Evolutionary conservation across 2,797 vertebrate species (phyloP).

Genomic region (Bovichtus diacanthus): DNA sequence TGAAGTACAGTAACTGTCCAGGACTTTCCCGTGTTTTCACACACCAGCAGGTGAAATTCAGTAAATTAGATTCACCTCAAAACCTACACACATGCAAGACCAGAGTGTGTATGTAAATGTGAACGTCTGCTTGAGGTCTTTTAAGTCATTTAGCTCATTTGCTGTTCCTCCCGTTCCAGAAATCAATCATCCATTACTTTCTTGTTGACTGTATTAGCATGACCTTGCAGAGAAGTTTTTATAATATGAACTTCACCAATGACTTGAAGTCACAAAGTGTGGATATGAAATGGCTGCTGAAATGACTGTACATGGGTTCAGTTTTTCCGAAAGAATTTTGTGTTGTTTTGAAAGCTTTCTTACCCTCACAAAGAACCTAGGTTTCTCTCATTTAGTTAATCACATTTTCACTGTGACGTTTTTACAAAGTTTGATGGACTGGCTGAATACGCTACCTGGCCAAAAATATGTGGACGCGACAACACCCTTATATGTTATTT

Average conservation of each 20-base stretch:
- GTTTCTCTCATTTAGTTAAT: not conserved
- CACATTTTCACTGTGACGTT: not conserved
- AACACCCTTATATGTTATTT: not conserved
- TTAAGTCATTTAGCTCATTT: slow-evolving; percentile 17
- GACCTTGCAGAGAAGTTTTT: not conserved
- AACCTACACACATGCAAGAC: not conserved
- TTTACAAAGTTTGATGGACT: not conserved
- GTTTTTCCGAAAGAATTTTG: no score
- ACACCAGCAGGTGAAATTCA: slow-evolving; percentile 13
- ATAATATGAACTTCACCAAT: not conserved
- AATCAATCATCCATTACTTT: slow-evolving; percentile 4
- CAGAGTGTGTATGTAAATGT: slow-evolving; percentile 2
- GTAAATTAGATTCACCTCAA: not conserved
- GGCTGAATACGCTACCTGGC: not conserved
- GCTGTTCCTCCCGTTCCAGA: slow-evolving; percentile 7
- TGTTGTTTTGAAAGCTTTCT: no score
- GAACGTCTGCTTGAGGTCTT: not conserved
- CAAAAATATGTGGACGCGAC: not conserved
- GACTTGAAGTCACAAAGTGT: not conserved
- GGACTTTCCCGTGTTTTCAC: slow-evolving; percentile 1
- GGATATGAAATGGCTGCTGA: not conserved
- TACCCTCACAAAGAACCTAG: no score
- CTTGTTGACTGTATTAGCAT: not conserved
- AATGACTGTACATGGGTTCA: not conserved
- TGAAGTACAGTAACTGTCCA: not conserved